These are phyloP conservation scores for Psettodes erumei DNA, from an alignment of 2,113 vertebrate species.

Conservation along the genomic window DNA sequence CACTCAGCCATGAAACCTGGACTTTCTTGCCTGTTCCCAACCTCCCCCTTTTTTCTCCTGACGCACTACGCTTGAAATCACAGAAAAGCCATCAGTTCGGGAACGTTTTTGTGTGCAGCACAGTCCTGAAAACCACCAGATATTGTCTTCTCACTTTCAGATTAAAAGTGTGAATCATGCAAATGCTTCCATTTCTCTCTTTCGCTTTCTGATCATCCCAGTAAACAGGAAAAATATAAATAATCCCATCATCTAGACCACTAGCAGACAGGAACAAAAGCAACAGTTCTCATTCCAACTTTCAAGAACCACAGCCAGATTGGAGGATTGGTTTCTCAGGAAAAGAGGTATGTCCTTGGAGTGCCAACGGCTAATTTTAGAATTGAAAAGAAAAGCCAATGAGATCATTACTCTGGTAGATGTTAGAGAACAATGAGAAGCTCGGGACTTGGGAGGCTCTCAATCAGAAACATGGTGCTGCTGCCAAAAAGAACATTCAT, in stretches of 20 bases:
- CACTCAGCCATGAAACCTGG: constrained; percentile 44
- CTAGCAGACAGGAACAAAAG: constrained; percentile 63
- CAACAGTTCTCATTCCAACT: constrained; percentile 55
- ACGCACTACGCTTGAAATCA: constrained; percentile 32
- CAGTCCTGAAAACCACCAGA: constrained; percentile 16
- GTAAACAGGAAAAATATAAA: constrained; percentile 64
- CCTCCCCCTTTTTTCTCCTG: neutral
- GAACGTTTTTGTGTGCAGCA: constrained; percentile 10
- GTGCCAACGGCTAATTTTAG: constrained; percentile 79
- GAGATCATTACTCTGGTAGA: constrained; percentile 79
- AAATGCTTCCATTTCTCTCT: constrained; percentile 27
- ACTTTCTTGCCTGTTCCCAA: constrained; percentile 23
- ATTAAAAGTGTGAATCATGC: constrained; percentile 21
- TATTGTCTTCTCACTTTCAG: constrained; percentile 22
- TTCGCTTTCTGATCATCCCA: constrained; percentile 22
- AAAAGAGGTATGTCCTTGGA: constrained; percentile 55
- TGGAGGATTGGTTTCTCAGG: constrained; percentile 62
- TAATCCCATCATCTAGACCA: constrained; percentile 68
- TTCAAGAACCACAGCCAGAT: constrained; percentile 60
- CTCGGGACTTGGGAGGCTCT: constrained; percentile 64
- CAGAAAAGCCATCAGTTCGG: constrained; percentile 18
- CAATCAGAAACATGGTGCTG: constrained; percentile 58
- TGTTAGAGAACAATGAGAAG: constrained; percentile 77
- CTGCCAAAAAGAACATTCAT: constrained; percentile 79
- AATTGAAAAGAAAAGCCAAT: constrained; percentile 62